These are phyloP conservation scores for Macrostomum lignano DNA, from an alignment of 1,140 invertebrate species.

Conservation along the genomic window DNA sequence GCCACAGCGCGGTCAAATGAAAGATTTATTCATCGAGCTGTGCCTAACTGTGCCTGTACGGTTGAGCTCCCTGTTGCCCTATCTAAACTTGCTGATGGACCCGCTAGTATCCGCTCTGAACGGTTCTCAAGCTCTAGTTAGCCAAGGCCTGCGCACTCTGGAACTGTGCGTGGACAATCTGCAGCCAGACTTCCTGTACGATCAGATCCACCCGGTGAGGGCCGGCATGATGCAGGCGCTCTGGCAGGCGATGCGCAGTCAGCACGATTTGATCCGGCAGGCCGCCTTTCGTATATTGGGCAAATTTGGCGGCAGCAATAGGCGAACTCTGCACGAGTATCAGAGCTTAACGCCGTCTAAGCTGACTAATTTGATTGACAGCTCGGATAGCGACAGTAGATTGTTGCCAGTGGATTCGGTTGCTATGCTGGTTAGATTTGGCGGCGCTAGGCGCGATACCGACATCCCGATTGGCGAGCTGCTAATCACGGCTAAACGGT, in stretches of 20 bases:
- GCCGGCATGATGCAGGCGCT: constrained; percentile 81
- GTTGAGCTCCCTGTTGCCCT: constrained; percentile 73
- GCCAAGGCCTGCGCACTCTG: constrained; percentile 64
- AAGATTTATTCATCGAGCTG: constrained; percentile 86
- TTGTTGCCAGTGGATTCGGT: too few species aligned
- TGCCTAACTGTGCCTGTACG: constrained; percentile 87
- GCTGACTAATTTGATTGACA: too few species aligned
- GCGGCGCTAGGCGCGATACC: too few species aligned
- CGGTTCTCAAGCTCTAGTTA: constrained; percentile 70
- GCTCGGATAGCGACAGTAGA: too few species aligned
- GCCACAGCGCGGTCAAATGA: constrained; percentile 87
- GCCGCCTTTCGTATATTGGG: too few species aligned
- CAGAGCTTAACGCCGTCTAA: too few species aligned
- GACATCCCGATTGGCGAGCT: too few species aligned
- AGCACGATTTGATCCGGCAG: too few species aligned
- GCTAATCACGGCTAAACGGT: too few species aligned
- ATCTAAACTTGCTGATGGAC: constrained; percentile 93
- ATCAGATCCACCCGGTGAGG: constrained; percentile 84
- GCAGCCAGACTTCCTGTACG: constrained; percentile 87
- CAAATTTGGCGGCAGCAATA: too few species aligned
- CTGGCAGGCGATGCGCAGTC: neutral
- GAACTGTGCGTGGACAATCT: constrained; percentile 93
- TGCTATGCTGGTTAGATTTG: too few species aligned
- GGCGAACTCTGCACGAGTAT: too few species aligned
- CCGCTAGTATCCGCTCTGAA: constrained; percentile 82